phyloP scores from a whole-genome alignment of 1,140 invertebrate species.

The Danaus melanippus region DNA sequence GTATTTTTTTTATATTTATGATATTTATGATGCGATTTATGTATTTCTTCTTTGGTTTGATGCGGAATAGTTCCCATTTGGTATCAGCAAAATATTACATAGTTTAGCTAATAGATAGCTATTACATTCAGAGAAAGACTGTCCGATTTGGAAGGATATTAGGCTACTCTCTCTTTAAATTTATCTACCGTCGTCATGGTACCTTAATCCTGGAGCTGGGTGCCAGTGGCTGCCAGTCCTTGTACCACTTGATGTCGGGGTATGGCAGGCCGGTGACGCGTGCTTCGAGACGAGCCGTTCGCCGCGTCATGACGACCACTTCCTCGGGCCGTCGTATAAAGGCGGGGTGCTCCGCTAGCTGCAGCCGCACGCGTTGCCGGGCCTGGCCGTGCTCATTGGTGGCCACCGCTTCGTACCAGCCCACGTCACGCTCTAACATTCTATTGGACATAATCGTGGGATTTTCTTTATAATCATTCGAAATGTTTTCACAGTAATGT shows the following conservation, averaged over 20 bases:
- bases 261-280: conserved; percentile 91
- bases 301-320: conserved; percentile 81
- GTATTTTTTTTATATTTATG: too few relatives aligned
- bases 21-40: too few relatives aligned
- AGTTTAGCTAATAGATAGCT: too few relatives aligned
- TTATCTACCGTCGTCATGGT: conserved; percentile 1
- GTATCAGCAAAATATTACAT: too few relatives aligned
- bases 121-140: too few relatives aligned
- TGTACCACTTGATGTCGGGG: conserved; percentile 97
- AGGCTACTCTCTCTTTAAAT: too few relatives aligned
- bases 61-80: too few relatives aligned
- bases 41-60: too few relatives aligned
- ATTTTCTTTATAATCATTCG: background rate
- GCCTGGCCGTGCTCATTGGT: conserved; percentile 94
- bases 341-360: conserved; percentile 92
- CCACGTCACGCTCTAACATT: conserved; percentile 92
- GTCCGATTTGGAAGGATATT: too few relatives aligned
- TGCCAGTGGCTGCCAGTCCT: conserved; percentile 94
- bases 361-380: conserved; percentile 85
- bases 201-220: conserved; percentile 87
- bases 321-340: conserved; percentile 92
- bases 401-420: conserved; percentile 93
- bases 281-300: conserved; percentile 85
- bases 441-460: conserved; percentile 49
- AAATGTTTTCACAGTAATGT: too few relatives aligned